Evolutionary conservation across 2,113 vertebrate species (phyloP), one percentile per base, ranked within the genome.

Genomic region (Vulpes ferrilata): DNA sequence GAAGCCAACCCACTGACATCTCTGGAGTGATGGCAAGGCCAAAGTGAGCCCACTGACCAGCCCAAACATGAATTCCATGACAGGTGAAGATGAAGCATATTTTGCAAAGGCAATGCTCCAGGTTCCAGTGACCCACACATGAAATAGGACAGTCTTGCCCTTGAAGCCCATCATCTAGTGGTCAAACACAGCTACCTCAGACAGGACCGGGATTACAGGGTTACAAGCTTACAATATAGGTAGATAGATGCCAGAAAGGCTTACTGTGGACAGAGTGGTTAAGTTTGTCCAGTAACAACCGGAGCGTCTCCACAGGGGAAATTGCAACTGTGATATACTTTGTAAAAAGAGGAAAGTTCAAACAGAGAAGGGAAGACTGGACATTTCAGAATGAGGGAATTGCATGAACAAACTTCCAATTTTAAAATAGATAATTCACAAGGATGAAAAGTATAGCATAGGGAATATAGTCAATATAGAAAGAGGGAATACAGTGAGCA

Each of bases 111-210:
- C 59, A 10, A 59, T 55, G 10, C 57, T 64, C 57, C 55, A 30
- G 57, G 7, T 15, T 9, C 32, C 43, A 25, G 22, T n/a, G 27
- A 19, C 17, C 4, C 10, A 64, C 11, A 64, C 13, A 5, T 16
- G 32, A 73, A 73, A n/a, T 2, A 71, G 62, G 59, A 55, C 64
- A 65, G 22, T 12, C 30, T 30, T 69, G 35, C 5, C 53, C n/a
- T 35, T 67, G 43, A 15, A 84, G 17, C 22, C n/a, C 17, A 23
- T 43, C 67, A 10, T 43, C 16, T 10, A 5, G 43, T 43, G 15
- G 51, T 48, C 11, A 59, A 60, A 4, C 5, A 3, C 0, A 78
- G 19, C 25, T 17, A 6, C 1, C 0, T 60, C 22, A 69, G 20
- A 57, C 48, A 55, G 32, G 11, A 9, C 15, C 32, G 53, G 8